These are phyloP conservation scores for Diachasma alloeum DNA, from an alignment of 1,140 invertebrate genomes.

Conservation along the genomic window DNA sequence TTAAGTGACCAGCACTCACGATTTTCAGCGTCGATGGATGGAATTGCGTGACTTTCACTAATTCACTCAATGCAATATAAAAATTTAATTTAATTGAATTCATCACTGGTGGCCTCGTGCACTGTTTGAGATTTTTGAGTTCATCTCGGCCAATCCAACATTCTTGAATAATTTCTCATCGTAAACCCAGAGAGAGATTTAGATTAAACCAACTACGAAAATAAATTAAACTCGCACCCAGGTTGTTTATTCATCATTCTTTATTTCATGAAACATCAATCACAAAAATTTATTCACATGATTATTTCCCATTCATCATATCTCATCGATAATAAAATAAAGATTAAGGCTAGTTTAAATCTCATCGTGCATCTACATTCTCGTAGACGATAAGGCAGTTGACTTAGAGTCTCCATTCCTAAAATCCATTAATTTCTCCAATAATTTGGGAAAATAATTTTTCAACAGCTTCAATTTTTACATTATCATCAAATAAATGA, in stretches of 20 bases:
- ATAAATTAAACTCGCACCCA: background rate
- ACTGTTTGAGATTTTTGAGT: too few species aligned
- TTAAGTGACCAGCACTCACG: too few species aligned
- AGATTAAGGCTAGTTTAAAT: background rate
- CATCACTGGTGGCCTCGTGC: too few species aligned
- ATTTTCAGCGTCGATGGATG: too few species aligned
- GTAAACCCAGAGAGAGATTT: too few species aligned
- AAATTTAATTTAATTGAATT: background rate
- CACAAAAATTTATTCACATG: background rate
- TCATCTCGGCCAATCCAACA: too few species aligned
- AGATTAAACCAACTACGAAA: background rate
- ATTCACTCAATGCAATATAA: background rate
- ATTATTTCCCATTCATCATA: background rate
- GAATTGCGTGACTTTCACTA: background rate
- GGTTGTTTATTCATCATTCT: background rate
- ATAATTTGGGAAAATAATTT: background rate
- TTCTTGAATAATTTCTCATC: background rate
- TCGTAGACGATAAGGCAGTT: background rate
- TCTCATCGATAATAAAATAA: slow-evolving; percentile 1
- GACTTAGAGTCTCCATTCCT: background rate
- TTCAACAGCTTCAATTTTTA: background rate
- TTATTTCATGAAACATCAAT: background rate
- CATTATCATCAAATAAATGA: background rate
- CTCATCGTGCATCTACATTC: background rate
- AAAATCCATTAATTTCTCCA: background rate